Percentiles rank a stretch among this genome's conserved stretches.
These are phyloP conservation scores for Beris chalybata DNA, from an alignment of 2,888 invertebrate genomes.

Conservation along the genomic window DNA sequence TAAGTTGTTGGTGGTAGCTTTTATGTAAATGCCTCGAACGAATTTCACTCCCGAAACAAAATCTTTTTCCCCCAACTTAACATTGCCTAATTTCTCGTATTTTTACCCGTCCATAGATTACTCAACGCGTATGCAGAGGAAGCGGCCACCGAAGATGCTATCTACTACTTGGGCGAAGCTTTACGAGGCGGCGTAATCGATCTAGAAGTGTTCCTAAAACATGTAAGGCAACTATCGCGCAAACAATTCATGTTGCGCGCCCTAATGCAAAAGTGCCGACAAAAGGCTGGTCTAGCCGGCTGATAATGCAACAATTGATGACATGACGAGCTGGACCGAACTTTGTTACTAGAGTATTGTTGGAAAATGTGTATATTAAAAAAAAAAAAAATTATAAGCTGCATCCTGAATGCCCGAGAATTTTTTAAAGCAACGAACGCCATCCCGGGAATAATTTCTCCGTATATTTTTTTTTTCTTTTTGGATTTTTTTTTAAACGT, in stretches of 20 bases:
- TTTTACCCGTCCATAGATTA: conserved; percentile 61
- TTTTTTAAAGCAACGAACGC: conserved; percentile 6
- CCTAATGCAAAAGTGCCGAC: conserved; percentile 94
- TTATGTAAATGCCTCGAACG: too few species aligned
- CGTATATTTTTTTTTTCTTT: conserved; percentile 5
- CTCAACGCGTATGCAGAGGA: conserved; percentile 95
- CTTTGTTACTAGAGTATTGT: too few species aligned
- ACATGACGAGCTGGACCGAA: not conserved
- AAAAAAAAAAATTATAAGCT: too few species aligned
- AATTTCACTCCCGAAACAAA: too few species aligned
- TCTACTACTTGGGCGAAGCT: conserved; percentile 97
- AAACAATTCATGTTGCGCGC: conserved; percentile 95
- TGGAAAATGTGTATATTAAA: too few species aligned
- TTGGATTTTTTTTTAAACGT: conserved; percentile 7
- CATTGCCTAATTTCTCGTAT: conserved; percentile 14
- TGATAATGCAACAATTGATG: conserved; percentile 49
- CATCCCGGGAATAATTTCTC: conserved; percentile 2
- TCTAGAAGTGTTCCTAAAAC: conserved; percentile 93
- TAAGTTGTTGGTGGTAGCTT: conserved; percentile 54
- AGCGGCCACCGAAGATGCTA: conserved; percentile 96
- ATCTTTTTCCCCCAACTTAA: not conserved
- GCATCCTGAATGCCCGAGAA: too few species aligned
- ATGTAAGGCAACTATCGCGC: conserved; percentile 91
- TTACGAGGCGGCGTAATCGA: conserved; percentile 90
- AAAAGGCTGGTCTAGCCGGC: conserved; percentile 85